A percentile compares a stretch with the other conserved stretches of the same genome.
phyloP scores from a whole-genome alignment of 2,113 vertebrate genomes.

The Regulus satrapa region DNA sequence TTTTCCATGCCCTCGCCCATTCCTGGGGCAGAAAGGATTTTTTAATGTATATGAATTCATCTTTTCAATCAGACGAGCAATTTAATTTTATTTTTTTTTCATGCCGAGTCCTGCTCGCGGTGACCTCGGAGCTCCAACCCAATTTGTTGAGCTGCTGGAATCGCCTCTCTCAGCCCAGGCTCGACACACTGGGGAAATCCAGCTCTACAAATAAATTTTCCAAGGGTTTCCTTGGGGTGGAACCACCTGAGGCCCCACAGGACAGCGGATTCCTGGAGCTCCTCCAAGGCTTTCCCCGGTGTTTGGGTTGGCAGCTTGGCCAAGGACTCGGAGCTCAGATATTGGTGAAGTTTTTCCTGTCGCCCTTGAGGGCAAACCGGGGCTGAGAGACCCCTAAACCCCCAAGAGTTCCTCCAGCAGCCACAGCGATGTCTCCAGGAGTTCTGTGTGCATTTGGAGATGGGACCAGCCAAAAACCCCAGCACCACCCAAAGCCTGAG shows the following conservation, averaged over 20 bases:
- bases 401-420: background rate
- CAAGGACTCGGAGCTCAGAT: background rate
- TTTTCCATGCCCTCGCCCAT: rapidly evolving
- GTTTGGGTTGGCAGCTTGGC: background rate
- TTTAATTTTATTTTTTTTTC: background rate
- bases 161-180: background rate
- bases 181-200: background rate
- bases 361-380: background rate
- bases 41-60: rapidly evolving
- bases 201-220: background rate
- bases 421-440: background rate
- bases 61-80: background rate
- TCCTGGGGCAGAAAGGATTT: background rate
- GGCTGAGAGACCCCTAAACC: background rate
- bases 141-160: background rate
- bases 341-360: rapidly evolving
- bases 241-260: background rate
- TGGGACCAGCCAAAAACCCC: background rate
- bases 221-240: background rate
- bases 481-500: background rate
- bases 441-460: rapidly evolving
- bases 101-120: background rate
- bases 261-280: background rate
- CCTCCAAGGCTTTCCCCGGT: background rate
- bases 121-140: background rate